Conservation (phyloP, 2,888 invertebrate species). For the Agrochola litura region DNA sequence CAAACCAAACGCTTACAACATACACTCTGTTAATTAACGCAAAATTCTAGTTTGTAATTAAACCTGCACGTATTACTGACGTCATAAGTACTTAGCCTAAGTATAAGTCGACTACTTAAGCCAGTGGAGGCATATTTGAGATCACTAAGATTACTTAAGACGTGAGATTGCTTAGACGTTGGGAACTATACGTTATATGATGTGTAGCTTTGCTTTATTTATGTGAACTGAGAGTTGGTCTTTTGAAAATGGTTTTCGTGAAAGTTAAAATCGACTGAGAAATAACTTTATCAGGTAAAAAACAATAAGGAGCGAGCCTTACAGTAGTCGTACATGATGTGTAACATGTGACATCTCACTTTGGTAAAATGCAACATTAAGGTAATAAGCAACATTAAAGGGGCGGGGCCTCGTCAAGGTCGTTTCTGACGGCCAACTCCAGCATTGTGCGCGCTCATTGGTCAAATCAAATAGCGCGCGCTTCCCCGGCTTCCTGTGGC, state of each 20-base stretch:
- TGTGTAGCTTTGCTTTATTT: conserved; percentile 16
- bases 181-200: conserved; percentile 26
- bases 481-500: too few relatives aligned
- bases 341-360: too few relatives aligned
- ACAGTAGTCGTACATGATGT: too few relatives aligned
- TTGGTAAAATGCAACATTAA: too few relatives aligned
- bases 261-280: too few relatives aligned
- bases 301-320: too few relatives aligned
- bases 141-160: conserved; percentile 55
- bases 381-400: too few relatives aligned
- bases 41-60: conserved; percentile 34
- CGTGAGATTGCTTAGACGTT: conserved; percentile 23
- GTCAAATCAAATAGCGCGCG: too few relatives aligned
- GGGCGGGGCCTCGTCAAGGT: too few relatives aligned
- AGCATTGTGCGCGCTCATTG: too few relatives aligned
- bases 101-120: conserved; percentile 53
- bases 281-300: too few relatives aligned
- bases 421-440: too few relatives aligned
- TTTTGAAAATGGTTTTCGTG: conserved; percentile 9
- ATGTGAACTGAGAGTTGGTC: background rate
- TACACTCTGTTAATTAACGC: conserved; percentile 12
- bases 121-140: conserved; percentile 59
- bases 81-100: conserved; percentile 22
- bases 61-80: conserved; percentile 38
- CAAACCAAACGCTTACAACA: background rate